Percentiles rank a stretch among this genome's conserved stretches.
These are phyloP conservation scores for Cantharis rufa DNA, from an alignment of 2,888 invertebrate species.

Conservation along the genomic window DNA sequence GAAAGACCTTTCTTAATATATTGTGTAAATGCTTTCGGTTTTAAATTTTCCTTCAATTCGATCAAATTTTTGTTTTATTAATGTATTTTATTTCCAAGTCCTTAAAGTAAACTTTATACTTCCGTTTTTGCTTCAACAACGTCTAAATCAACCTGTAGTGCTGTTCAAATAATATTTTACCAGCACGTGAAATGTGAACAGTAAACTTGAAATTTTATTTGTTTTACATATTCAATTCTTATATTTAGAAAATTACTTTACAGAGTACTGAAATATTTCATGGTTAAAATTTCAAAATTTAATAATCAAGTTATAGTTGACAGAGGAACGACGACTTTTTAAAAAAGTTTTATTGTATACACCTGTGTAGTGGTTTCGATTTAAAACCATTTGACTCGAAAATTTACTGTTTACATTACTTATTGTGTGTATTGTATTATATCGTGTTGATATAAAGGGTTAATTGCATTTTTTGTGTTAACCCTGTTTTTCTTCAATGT, in stretches of 20 bases:
- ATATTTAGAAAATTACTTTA: neutral
- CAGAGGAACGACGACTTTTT: neutral
- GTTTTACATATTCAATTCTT: neutral
- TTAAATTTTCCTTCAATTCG: neutral
- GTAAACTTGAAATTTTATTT: neutral
- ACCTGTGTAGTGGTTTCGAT: neutral
- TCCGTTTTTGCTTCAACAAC: neutral
- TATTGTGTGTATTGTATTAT: neutral
- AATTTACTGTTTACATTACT: neutral
- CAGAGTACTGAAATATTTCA: neutral
- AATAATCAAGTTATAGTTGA: neutral
- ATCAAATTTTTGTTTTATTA: neutral
- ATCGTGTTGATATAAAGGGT: neutral
- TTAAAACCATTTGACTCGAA: neutral
- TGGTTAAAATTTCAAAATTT: neutral
- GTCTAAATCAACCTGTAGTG: neutral
- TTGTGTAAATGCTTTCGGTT: neutral
- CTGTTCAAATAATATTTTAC: neutral
- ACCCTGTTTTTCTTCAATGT: neutral
- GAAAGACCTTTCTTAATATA: neutral
- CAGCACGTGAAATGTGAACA: neutral
- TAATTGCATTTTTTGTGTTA: neutral
- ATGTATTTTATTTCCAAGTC: neutral
- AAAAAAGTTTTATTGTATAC: too few species aligned
- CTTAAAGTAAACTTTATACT: neutral